Percentiles rank a stretch among this genome's conserved stretches.
Evolutionary conservation across 2,797 vertebrate species (phyloP).

Genomic region (Acipenser ruthenus): DNA sequence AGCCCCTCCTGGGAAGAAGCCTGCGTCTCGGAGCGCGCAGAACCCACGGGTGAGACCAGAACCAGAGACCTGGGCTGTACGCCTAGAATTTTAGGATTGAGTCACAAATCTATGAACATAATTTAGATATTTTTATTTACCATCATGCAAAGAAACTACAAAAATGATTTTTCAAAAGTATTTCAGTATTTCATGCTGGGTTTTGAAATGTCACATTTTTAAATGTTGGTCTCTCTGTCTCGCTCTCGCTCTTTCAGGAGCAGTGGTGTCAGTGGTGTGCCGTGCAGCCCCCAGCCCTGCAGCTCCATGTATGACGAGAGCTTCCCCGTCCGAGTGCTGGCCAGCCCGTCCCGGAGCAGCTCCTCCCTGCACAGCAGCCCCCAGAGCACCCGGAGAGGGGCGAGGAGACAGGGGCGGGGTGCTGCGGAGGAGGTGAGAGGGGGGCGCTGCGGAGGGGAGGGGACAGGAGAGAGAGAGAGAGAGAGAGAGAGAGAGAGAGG

Average conservation of each 20-base stretch:
- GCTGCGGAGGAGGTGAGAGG: constrained; percentile 80
- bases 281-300: constrained; percentile 30
- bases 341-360: constrained; percentile 66
- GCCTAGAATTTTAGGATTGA: too few species aligned
- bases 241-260: neutral
- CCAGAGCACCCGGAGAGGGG: constrained; percentile 55
- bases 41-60: too few species aligned
- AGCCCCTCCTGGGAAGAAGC: constrained; percentile 54
- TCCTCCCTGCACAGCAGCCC: constrained; percentile 52
- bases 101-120: too few species aligned
- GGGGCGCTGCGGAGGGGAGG: neutral
- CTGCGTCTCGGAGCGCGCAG: constrained; percentile 40
- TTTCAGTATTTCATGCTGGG: too few species aligned
- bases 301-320: constrained; percentile 74
- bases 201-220: too few species aligned
- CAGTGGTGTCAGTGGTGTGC: constrained; percentile 17
- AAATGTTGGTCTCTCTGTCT: constrained; percentile 8
- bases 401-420: constrained; percentile 47
- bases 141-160: too few species aligned
- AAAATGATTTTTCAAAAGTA: too few species aligned
- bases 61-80: too few species aligned
- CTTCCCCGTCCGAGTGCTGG: constrained; percentile 78
- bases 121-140: too few species aligned
- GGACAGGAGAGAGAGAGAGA: too few species aligned
- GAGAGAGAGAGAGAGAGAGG: too few species aligned